Evolutionary conservation across 2,113 vertebrate genomes (phyloP), one percentile per base, ranked within the genome.

Genomic region (Alligator sinensis): DNA sequence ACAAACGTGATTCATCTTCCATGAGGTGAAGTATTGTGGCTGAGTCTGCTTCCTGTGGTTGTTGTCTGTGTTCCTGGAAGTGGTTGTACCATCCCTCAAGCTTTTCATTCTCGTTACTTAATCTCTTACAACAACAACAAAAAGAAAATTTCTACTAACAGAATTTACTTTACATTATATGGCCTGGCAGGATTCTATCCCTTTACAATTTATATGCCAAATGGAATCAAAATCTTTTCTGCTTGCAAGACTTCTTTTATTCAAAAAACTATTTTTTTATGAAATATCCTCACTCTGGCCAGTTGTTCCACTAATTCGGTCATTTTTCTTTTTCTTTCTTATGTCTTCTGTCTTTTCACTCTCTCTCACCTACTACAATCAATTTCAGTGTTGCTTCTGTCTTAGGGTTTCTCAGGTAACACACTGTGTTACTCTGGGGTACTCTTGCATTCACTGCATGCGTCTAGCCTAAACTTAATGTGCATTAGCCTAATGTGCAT

Each of bases 151-250:
- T 62, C 61, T 62, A 22, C 24, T 24, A 22, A 38, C n/a, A 66
- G 12, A n/a, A 66, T 66, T 66, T 62, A 24, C 22, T 62, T 11
- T 24, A 18, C 78, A 93, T 91, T 68, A 84, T 72, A 14, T 72
- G 92, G 92, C 88, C 76, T 87, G 92, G 94, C 91, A 96, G 94
- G 95, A 93, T 63, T 95, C 77, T 68, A 15, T 76, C 93, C 88
- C 84, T 62, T 95, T 96, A 90, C 54, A 96, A 91, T 55, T 80
- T 21, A 85, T 16, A 64, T 84, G 93, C 95, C 61, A 84, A 80
- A 82, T 82, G 34, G 80, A 88, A 94, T 84, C 74, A 93, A 79
- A 87, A 89, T 80, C 89, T 86, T 78, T 77, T 92, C 81, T 59
- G 88, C 76, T 27, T 0, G 0, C 92, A 87, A 86, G 72, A 28